Evolutionary conservation across 2,797 vertebrate species (phyloP), one percentile per base, ranked within the genome.

Genomic region (Anguilla anguilla): DNA sequence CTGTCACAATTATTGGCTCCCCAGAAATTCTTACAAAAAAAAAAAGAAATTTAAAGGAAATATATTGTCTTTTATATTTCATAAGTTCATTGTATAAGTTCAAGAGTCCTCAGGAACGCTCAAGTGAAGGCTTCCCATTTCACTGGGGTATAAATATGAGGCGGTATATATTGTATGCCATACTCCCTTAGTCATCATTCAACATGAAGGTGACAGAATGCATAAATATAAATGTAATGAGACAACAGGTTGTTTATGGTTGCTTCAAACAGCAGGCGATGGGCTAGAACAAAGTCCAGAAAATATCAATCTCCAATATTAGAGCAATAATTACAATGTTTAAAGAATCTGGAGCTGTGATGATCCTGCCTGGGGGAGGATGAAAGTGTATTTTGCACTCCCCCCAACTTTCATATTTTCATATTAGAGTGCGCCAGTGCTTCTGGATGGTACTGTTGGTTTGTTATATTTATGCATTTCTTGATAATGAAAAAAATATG

Each of bases 101-200:
- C 59, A 64, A 22, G 59, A 64, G 25, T 67, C 9, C 28, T 67
- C 6, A 67, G 22, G n/a, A 67, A 67, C 6, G 1, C 64, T 67
- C n/a, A 67, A 67, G n/a, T 25, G 17, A 61, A 19, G 17, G 17
- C 59, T 61, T 61, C 5, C 22, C 9, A 6, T 28, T 25, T 28
- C 64, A 67, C 64, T 67, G 64, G 64, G 22, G 64, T 67, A n/a
- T 67, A 67, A 67, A 67, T 67, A 67, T 67, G 64, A 67, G 64
- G 55, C 3, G 55, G 55, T 15, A 57, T 64, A 64, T 43, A 13
- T 13, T 59, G 2, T 17, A 61, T 61, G 59, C 59, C 25, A 67
- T 28, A 67, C 22, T 67, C 22, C 64, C n/a, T 67, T 67, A 28
- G n/a, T 67, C 6, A n/a, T n/a, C n/a, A 6, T 17, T 64, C 17